Evolutionary conservation across 2,888 invertebrate genomes (phyloP).

Genomic region (Stomorhina lunata): DNA sequence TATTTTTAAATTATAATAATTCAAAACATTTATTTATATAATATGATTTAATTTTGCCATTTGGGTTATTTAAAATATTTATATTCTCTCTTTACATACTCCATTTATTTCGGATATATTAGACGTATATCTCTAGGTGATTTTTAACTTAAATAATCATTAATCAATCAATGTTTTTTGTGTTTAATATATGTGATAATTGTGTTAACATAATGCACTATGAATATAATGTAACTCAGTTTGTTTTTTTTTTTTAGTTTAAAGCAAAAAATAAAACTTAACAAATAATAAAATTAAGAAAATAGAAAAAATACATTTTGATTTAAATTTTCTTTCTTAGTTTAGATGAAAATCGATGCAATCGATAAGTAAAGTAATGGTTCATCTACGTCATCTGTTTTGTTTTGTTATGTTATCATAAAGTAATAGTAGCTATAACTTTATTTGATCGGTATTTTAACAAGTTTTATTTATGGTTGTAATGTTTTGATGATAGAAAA

Average conservation of each 20-base stretch:
- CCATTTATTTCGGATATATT: constrained; percentile 14
- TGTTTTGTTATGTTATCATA: not conserved
- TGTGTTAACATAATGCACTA: constrained; percentile 13
- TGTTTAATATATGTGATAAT: not conserved
- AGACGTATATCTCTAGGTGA: not conserved
- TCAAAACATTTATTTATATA: constrained; percentile 70
- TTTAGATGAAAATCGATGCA: constrained; percentile 30
- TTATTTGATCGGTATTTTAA: not conserved
- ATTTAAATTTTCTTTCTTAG: constrained; percentile 46
- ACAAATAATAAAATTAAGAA: constrained; percentile 66
- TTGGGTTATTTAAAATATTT: too few relatives aligned
- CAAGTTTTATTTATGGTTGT: not conserved
- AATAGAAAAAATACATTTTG: constrained; percentile 62
- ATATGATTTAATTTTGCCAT: constrained; percentile 52
- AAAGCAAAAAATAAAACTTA: constrained; percentile 36
- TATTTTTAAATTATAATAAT: constrained; percentile 70
- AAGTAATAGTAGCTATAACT: not conserved
- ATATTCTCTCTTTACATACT: constrained; percentile 30
- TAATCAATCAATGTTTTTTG: not conserved
- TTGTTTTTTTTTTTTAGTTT: too few relatives aligned
- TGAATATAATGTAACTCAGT: constrained; percentile 43
- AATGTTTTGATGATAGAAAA: not conserved
- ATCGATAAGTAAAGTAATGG: not conserved
- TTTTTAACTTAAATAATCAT: not conserved
- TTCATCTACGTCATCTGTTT: not conserved